A percentile compares a stretch with the other conserved stretches of the same genome.
phyloP scores from a whole-genome alignment of 2,113 vertebrate genomes.

The Morone saxatilis region DNA sequence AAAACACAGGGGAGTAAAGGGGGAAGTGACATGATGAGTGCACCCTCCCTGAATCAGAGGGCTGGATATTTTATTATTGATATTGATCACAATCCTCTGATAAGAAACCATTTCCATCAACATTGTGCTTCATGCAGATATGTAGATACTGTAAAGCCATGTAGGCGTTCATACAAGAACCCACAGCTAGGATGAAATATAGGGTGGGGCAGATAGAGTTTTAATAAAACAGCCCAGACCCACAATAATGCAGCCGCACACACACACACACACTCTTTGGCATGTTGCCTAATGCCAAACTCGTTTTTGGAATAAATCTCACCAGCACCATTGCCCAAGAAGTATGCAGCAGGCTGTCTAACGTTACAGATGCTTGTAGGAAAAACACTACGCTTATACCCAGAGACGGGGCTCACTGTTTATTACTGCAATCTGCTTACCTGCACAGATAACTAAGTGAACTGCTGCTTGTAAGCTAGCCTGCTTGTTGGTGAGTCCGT shows the following conservation, averaged over 20 bases:
- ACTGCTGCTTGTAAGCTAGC: too few relatives aligned
- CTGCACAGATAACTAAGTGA: too few relatives aligned
- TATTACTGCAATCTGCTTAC: too few relatives aligned
- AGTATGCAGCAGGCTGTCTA: too few relatives aligned
- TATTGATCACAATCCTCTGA: conserved; percentile 9
- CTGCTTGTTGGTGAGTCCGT: too few relatives aligned
- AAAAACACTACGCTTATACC: too few relatives aligned
- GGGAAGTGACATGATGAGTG: conserved; percentile 37
- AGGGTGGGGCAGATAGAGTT: neutral
- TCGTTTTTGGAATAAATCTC: too few relatives aligned
- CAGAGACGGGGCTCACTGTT: too few relatives aligned
- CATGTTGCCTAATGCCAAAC: neutral
- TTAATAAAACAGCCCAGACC: neutral
- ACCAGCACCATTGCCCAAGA: too few relatives aligned
- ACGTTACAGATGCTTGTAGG: too few relatives aligned
- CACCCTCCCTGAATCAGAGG: neutral
- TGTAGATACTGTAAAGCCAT: neutral
- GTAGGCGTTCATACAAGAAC: neutral
- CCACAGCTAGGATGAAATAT: neutral
- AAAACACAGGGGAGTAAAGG: conserved; percentile 70
- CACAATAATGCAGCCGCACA: neutral
- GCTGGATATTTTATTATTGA: conserved; percentile 2
- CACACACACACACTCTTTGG: conserved; percentile 1
- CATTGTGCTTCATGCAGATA: neutral
- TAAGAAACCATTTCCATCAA: neutral